Conservation (phyloP, 2,113 vertebrate species). For the Baryphthengus martii region DNA sequence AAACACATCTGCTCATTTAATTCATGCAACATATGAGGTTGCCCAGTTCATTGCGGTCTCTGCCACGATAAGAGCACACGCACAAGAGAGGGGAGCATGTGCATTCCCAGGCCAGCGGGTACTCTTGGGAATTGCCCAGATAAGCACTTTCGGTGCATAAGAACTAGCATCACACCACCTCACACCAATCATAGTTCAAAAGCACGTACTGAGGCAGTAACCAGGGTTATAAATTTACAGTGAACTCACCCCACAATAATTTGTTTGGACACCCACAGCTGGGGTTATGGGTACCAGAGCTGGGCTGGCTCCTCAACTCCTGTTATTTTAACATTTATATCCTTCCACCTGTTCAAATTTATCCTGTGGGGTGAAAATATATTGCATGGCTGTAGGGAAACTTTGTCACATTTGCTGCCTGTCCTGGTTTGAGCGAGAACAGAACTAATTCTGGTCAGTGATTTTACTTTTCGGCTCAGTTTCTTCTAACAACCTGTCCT, state of each 20-base stretch:
- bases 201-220: background rate
- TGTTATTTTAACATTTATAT: background rate
- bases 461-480: no score
- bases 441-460: no score
- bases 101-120: background rate
- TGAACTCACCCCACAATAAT: background rate
- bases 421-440: no score
- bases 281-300: rapidly evolving
- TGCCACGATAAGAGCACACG: background rate
- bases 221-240: background rate
- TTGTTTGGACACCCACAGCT: background rate
- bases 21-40: background rate
- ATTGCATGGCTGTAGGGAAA: background rate
- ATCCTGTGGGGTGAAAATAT: background rate
- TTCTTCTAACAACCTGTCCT: no score
- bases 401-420: background rate
- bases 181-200: background rate
- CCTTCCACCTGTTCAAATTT: background rate
- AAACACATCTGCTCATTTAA: background rate
- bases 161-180: background rate
- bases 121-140: background rate
- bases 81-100: background rate
- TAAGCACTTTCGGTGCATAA: background rate
- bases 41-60: background rate
- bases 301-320: background rate